These are phyloP conservation scores for Anguilla anguilla DNA, from an alignment of 2,797 vertebrate species.

Conservation along the genomic window DNA sequence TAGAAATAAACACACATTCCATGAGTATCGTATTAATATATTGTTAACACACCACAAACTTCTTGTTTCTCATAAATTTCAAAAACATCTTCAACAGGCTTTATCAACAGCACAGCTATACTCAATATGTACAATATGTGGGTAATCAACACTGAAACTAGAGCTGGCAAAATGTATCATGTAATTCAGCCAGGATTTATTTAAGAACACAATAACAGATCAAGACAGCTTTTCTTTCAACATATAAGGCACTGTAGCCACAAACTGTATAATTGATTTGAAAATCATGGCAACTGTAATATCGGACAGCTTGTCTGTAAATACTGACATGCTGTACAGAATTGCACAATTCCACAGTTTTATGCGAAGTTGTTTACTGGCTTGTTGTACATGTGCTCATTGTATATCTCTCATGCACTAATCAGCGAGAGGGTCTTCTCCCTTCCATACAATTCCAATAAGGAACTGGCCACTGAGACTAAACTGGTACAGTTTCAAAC, in stretches of 20 bases:
- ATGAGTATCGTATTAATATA: not conserved
- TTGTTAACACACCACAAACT: not conserved
- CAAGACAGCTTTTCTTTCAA: not conserved
- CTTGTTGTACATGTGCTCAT: not conserved
- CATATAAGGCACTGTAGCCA: not conserved
- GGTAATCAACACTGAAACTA: not conserved
- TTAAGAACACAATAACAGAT: not conserved
- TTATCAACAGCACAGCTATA: not conserved
- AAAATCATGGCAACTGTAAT: not conserved
- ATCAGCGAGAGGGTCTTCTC: not conserved
- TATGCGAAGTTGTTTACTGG: not conserved
- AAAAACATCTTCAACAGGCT: not conserved
- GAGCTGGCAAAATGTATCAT: not conserved
- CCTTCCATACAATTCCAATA: not conserved
- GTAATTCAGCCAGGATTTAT: not conserved
- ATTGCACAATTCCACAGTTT: not conserved
- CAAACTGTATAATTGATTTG: not conserved
- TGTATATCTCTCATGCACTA: not conserved
- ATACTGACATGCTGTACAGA: not conserved
- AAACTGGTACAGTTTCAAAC: not conserved
- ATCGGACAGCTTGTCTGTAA: not conserved
- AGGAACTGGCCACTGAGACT: not conserved
- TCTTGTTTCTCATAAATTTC: not conserved
- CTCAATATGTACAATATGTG: not conserved
- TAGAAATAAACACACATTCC: slow-evolving; percentile 61